Conservation (phyloP, 2,113 vertebrate species). For the Melozone crissalis region DNA sequence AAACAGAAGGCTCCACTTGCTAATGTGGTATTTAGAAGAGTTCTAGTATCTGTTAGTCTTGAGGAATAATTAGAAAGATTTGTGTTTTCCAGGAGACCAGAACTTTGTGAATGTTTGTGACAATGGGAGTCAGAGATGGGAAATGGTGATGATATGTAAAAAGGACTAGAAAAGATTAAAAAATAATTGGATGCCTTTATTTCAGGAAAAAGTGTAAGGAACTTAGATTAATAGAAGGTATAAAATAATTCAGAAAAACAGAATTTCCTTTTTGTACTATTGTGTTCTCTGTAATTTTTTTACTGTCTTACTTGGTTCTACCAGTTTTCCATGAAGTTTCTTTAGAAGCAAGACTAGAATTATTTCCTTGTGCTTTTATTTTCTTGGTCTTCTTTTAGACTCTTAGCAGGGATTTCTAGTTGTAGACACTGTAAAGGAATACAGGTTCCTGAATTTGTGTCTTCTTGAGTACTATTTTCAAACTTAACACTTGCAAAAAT, state of each 20-base stretch:
- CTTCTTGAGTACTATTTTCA: background rate
- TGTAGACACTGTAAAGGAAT: background rate
- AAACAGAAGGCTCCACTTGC: background rate
- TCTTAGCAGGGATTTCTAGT: background rate
- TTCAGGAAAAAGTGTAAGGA: background rate
- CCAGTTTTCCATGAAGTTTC: background rate
- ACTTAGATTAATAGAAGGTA: background rate
- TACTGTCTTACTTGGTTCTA: background rate
- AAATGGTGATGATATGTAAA: background rate
- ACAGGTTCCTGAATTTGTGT: background rate
- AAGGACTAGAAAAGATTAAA: background rate
- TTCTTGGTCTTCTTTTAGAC: background rate
- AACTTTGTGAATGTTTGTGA: background rate
- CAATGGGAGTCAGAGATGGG: background rate
- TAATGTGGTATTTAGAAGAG: background rate
- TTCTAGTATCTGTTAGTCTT: background rate
- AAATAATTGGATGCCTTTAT: background rate
- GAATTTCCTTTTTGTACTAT: background rate
- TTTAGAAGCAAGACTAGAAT: background rate
- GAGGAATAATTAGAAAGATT: background rate
- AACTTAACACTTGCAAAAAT: background rate
- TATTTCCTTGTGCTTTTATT: background rate
- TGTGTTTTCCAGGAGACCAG: background rate
- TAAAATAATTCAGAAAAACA: background rate
- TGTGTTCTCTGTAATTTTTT: background rate